A percentile compares a stretch with the other conserved stretches of the same genome.
phyloP scores from a whole-genome alignment of 64 coral and sea anemone species.

The Dendrophyllia cribrosa region DNA sequence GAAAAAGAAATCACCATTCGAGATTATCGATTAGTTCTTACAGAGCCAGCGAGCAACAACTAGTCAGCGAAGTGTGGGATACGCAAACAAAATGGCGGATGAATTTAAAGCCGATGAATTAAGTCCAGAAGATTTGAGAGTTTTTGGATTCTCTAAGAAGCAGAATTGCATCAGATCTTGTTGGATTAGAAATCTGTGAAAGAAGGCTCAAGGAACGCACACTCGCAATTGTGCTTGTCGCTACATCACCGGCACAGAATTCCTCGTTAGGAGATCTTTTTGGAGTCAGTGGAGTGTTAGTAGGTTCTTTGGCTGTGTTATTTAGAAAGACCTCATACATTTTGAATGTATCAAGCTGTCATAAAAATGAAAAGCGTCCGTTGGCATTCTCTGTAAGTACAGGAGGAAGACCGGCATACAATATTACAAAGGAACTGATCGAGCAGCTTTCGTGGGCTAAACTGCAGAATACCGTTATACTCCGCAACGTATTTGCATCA shows the following conservation, averaged over 20 bases:
- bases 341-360: neutral
- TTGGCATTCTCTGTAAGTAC: constrained; percentile 46
- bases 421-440: constrained; percentile 56
- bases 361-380: neutral
- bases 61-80: too few relatives aligned
- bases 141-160: too few relatives aligned
- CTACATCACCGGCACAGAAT: constrained; percentile 19
- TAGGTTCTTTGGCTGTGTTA: too few relatives aligned
- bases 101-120: too few relatives aligned
- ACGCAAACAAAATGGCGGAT: neutral
- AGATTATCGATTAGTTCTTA: too few relatives aligned
- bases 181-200: constrained; percentile 29
- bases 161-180: too few relatives aligned
- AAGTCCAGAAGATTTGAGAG: constrained; percentile 23
- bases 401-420: constrained; percentile 55
- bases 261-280: constrained; percentile 21
- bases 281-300: neutral
- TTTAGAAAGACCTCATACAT: neutral
- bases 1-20: too few relatives aligned
- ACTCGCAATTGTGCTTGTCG: constrained; percentile 14
- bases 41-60: too few relatives aligned
- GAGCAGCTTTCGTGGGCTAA: too few relatives aligned
- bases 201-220: constrained; percentile 37
- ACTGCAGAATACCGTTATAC: too few relatives aligned
- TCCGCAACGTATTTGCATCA: too few relatives aligned